phyloP scores from a whole-genome alignment of 2,113 vertebrate genomes.

The Corythornis cristatus region DNA sequence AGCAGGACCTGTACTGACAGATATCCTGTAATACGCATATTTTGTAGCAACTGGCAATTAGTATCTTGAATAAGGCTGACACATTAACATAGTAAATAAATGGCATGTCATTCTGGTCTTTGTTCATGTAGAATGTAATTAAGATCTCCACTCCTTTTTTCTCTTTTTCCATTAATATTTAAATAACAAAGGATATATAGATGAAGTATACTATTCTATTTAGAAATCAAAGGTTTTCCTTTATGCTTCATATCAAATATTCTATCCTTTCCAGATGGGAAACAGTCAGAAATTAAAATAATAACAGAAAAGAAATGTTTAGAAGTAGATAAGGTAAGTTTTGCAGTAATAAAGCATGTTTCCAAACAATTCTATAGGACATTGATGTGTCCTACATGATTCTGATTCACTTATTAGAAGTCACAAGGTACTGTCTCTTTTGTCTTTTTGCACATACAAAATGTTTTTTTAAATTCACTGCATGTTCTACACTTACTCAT shows the following conservation, averaged over 20 bases:
- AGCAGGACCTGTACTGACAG: not conserved
- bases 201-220: not conserved
- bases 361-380: not conserved
- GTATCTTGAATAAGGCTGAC: not conserved
- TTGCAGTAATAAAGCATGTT: not conserved
- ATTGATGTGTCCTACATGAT: not conserved
- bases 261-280: conserved; percentile 50
- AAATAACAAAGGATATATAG: not conserved
- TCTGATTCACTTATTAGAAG: not conserved
- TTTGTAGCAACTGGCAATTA: not conserved
- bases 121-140: not conserved
- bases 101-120: not conserved
- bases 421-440: not conserved
- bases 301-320: conserved; percentile 65
- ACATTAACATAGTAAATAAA: not conserved
- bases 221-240: not conserved
- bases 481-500: not conserved
- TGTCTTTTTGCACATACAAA: not conserved
- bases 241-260: not conserved
- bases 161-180: not conserved
- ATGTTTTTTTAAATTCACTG: not conserved
- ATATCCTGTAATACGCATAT: not conserved
- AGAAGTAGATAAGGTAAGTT: conserved; percentile 75
- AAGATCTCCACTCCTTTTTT: not conserved
- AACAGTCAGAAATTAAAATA: conserved; percentile 71